A percentile compares a stretch with the other conserved stretches of the same genome.
These are phyloP conservation scores for Pelochelys cantorii DNA, from an alignment of 2,797 vertebrate species.

Conservation along the genomic window DNA sequence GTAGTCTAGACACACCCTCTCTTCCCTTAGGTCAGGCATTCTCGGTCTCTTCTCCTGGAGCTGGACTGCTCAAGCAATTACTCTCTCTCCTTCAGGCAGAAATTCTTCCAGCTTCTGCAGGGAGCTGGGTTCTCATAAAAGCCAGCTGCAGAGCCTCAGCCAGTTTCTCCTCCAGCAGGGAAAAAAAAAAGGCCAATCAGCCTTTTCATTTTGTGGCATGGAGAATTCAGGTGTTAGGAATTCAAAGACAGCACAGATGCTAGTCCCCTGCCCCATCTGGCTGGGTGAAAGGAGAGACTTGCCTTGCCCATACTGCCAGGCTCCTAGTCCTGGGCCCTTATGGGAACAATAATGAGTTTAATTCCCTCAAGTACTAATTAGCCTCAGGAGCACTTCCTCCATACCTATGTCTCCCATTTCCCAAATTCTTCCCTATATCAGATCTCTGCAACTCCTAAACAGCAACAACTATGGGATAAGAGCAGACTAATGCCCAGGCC, in stretches of 20 bases:
- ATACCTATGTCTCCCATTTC: neutral
- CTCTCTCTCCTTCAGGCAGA: neutral
- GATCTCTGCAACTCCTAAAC: neutral
- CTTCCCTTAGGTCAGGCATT: neutral
- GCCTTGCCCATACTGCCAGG: neutral
- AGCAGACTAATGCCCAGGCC: neutral
- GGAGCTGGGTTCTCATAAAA: neutral
- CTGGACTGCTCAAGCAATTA: neutral
- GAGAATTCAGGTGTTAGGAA: neutral
- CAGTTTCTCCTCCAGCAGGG: neutral
- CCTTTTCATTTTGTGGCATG: neutral
- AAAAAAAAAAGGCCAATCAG: neutral
- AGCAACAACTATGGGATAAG: neutral
- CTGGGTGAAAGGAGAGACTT: neutral
- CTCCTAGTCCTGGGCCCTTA: neutral
- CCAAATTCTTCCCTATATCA: neutral
- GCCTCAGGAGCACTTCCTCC: neutral
- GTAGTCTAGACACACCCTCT: too few relatives aligned
- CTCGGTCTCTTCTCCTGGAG: neutral
- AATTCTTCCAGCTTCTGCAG: neutral
- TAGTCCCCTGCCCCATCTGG: neutral
- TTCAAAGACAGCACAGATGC: neutral
- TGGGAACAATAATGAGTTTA: neutral
- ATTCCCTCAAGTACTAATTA: neutral
- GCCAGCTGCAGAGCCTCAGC: neutral